phyloP scores from a whole-genome alignment of 37 sponge, comb jelly and placozoan species.

The Aplysina aerophoba region DNA sequence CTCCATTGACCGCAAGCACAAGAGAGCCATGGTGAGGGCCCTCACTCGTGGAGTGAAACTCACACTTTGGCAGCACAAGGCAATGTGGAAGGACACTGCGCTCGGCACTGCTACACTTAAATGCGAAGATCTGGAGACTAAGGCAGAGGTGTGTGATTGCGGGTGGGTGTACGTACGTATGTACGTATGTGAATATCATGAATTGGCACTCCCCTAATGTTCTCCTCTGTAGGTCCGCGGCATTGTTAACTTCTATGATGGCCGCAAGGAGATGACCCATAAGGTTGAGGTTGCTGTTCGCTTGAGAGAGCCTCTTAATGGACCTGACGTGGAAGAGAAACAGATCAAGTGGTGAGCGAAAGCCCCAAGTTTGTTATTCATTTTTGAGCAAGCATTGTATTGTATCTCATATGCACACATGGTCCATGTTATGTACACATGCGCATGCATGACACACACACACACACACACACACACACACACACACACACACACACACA shows the following conservation, averaged over 20 bases:
- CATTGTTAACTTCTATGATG: constrained; percentile 41
- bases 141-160: constrained; percentile 60
- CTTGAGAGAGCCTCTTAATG: constrained; percentile 74
- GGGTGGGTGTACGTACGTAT: constrained; percentile 17
- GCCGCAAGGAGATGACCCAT: constrained; percentile 70
- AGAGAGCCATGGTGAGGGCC: constrained; percentile 58
- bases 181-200: constrained; percentile 1
- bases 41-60: constrained; percentile 79
- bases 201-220: no score
- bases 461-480: no score
- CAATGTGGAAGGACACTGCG: constrained; percentile 59
- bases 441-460: not conserved
- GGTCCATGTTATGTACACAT: no score
- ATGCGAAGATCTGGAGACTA: constrained; percentile 67
- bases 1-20: constrained; percentile 82
- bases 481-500: no score
- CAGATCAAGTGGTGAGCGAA: constrained; percentile 36
- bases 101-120: constrained; percentile 53
- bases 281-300: constrained; percentile 75
- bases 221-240: constrained; percentile 26
- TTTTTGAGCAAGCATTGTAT: no score
- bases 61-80: constrained; percentile 55
- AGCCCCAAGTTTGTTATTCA: no score
- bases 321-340: constrained; percentile 30
- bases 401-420: no score